Evolutionary conservation across 2,797 vertebrate species (phyloP).

Genomic region (Botia kubotai): DNA sequence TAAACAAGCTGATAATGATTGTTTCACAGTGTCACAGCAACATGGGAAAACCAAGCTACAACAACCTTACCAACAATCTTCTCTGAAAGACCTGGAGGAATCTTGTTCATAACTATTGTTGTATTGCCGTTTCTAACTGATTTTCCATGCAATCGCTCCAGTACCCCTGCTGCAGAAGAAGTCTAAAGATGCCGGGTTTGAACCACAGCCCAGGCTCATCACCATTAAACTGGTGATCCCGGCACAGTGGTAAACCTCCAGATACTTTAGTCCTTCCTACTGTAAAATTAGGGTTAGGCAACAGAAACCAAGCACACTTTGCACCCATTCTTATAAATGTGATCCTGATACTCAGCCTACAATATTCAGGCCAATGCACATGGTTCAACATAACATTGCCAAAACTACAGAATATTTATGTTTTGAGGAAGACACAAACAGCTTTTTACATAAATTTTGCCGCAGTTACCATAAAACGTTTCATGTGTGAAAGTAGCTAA

Average conservation of each 20-base stretch:
- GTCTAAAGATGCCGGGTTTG: constrained; percentile 76
- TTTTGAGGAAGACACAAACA: background rate
- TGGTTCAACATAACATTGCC: background rate
- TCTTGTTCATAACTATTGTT: constrained; percentile 73
- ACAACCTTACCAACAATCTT: constrained; percentile 49
- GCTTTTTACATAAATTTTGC: too few species aligned
- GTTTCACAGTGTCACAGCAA: constrained; percentile 26
- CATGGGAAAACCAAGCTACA: constrained; percentile 54
- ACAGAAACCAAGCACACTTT: constrained; percentile 56
- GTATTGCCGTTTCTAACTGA: constrained; percentile 65
- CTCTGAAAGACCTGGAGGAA: constrained; percentile 72
- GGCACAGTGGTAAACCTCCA: constrained; percentile 72
- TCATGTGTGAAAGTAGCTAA: too few species aligned
- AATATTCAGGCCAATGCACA: background rate
- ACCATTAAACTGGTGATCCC: constrained; percentile 72
- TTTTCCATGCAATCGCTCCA: constrained; percentile 75
- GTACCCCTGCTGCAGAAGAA: constrained; percentile 61
- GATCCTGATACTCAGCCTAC: constrained; percentile 14
- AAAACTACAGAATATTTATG: constrained; percentile 21
- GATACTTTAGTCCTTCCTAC: constrained; percentile 77
- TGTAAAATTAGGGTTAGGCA: constrained; percentile 72
- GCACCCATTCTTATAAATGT: background rate
- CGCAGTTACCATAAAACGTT: too few species aligned
- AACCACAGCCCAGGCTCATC: constrained; percentile 65
- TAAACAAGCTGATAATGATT: too few species aligned